Percentiles rank a stretch among this genome's conserved stretches.
These are phyloP conservation scores for Crocallis elinguaria DNA, from an alignment of 2,888 invertebrate species.

Conservation along the genomic window DNA sequence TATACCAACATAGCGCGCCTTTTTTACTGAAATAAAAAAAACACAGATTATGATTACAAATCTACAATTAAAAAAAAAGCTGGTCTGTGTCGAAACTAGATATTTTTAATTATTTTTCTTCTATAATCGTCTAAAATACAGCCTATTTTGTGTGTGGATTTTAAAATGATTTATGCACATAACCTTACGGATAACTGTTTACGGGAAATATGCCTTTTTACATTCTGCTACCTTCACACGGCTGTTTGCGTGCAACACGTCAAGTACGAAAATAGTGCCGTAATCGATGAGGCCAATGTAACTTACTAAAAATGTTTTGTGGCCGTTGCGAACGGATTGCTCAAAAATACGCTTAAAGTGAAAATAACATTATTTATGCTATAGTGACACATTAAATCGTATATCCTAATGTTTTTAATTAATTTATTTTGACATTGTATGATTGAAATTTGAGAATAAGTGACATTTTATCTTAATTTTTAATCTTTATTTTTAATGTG, in stretches of 20 bases:
- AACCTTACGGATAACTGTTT: conserved; percentile 14
- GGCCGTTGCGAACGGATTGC: conserved; percentile 23
- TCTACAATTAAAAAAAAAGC: background rate
- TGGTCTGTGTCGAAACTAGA: too few species aligned
- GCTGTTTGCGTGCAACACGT: conserved; percentile 61
- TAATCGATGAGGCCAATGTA: conserved; percentile 50
- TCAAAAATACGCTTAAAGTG: too few species aligned
- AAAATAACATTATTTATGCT: too few species aligned
- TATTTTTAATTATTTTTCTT: too few species aligned
- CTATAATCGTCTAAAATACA: background rate
- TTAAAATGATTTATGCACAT: conserved; percentile 8
- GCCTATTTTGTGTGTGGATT: background rate
- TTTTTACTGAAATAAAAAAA: conserved; percentile 92
- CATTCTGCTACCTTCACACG: conserved; percentile 30
- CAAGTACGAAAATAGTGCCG: conserved; percentile 54
- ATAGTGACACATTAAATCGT: too few species aligned
- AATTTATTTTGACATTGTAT: too few species aligned
- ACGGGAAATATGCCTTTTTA: conserved; percentile 29
- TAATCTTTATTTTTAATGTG: too few species aligned
- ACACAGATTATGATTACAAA: conserved; percentile 26
- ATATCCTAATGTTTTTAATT: too few species aligned
- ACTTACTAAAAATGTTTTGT: conserved; percentile 35
- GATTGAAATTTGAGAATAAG: too few species aligned
- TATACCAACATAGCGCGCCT: conserved; percentile 93
- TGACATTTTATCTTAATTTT: too few species aligned